Conservation (phyloP, 2,113 vertebrate species). For the Aramus guarauna region DNA sequence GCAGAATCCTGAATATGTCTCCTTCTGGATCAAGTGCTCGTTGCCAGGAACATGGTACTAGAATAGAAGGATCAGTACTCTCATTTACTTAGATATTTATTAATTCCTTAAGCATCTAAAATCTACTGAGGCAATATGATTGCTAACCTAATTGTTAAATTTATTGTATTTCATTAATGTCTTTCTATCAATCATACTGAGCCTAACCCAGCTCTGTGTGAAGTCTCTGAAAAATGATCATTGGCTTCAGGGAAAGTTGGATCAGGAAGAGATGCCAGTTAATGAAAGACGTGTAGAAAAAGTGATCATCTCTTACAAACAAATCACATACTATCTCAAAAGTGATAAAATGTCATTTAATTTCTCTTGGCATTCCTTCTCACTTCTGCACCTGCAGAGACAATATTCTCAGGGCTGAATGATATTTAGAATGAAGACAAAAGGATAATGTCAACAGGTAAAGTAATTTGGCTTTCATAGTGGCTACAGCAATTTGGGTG, state of each 20-base stretch:
- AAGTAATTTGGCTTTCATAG: not conserved
- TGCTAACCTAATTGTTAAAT: not conserved
- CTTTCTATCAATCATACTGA: not conserved
- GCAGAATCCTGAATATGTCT: not conserved
- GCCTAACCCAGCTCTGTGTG: not conserved
- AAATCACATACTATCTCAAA: not conserved
- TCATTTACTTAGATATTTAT: not conserved
- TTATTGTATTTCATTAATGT: not conserved
- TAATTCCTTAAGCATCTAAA: not conserved
- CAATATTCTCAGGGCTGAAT: not conserved
- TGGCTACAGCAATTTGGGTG: not conserved
- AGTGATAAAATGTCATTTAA: slow-evolving; percentile 21
- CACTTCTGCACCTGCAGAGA: not conserved
- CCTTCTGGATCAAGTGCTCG: not conserved
- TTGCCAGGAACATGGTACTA: not conserved
- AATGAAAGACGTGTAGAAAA: not conserved
- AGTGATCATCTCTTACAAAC: not conserved
- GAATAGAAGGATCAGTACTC: not conserved
- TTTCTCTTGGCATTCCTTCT: slow-evolving; percentile 9
- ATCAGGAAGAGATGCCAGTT: not conserved
- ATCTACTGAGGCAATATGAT: not conserved
- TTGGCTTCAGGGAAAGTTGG: not conserved
- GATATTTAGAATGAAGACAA: slow-evolving; percentile 11
- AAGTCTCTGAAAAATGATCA: not conserved
- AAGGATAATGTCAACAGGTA: not conserved